Evolutionary conservation across 2,888 invertebrate genomes (phyloP).

Genomic region (Theretra japonica): DNA sequence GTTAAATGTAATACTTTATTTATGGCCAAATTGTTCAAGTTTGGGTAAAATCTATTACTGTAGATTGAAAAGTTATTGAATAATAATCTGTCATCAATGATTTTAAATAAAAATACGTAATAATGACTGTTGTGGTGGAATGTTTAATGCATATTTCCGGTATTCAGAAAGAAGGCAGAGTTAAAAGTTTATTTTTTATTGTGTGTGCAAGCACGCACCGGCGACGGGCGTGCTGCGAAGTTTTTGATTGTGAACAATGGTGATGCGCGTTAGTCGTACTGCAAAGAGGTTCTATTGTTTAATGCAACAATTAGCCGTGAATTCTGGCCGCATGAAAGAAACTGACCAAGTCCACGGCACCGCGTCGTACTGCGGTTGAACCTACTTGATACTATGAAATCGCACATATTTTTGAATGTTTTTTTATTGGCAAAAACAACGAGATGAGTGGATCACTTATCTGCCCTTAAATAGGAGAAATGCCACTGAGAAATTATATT

Average conservation of each 20-base stretch:
- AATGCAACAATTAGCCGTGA: slow-evolving; percentile 80
- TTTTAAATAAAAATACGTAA: too few relatives aligned
- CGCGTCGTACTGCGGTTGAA: slow-evolving; percentile 26
- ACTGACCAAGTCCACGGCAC: slow-evolving; percentile 75
- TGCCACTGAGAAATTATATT: too few relatives aligned
- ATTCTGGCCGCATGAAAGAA: slow-evolving; percentile 78
- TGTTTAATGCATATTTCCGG: background rate
- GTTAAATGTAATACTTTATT: too few relatives aligned
- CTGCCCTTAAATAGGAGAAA: too few relatives aligned
- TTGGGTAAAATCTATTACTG: too few relatives aligned
- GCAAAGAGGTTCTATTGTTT: slow-evolving; percentile 84
- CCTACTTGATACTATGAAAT: slow-evolving; percentile 53
- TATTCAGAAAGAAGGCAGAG: background rate
- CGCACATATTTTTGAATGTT: background rate
- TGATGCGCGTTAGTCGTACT: slow-evolving; percentile 65
- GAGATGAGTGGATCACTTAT: too few relatives aligned
- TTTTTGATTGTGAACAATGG: slow-evolving; percentile 50
- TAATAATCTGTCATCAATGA: too few relatives aligned
- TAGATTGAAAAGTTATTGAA: too few relatives aligned
- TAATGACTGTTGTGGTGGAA: background rate
- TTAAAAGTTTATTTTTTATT: slow-evolving; percentile 22
- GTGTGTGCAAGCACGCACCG: slow-evolving; percentile 21
- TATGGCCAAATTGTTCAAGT: too few relatives aligned
- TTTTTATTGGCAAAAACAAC: too few relatives aligned
- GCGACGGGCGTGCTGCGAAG: slow-evolving; percentile 35